Conservation (phyloP, 2,888 invertebrate genomes). For the Willowsia nigromaculata region DNA sequence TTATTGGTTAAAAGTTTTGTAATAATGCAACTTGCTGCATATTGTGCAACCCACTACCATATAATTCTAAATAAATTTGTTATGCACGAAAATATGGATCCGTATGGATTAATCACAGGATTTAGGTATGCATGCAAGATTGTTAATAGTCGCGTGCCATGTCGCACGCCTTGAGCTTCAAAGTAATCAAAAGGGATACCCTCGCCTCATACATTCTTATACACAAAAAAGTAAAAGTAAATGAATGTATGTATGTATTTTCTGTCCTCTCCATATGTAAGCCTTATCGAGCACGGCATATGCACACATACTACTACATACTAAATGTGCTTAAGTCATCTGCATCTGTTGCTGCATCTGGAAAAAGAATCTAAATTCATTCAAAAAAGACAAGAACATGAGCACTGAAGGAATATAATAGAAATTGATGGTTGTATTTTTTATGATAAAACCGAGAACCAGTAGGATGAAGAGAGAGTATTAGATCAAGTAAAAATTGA, state of each 20-base stretch:
- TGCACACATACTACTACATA: too few relatives aligned
- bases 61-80: not conserved
- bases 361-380: not conserved
- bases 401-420: not conserved
- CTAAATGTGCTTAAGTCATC: not conserved
- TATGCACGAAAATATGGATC: slow-evolving; percentile 11
- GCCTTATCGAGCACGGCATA: not conserved
- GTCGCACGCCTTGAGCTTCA: slow-evolving; percentile 68
- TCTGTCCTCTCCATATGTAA: not conserved
- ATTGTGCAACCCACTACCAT: not conserved
- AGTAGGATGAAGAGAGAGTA: not conserved
- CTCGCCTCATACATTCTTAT: not conserved
- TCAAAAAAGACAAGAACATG: slow-evolving; percentile 21
- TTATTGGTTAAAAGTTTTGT: not conserved
- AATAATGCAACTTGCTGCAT: not conserved
- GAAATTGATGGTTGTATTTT: slow-evolving; percentile 21
- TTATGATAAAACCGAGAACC: not conserved
- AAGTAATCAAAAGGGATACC: slow-evolving; percentile 4
- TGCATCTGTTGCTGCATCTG: slow-evolving; percentile 9
- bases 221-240: not conserved
- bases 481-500: slow-evolving; percentile 52
- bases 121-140: not conserved
- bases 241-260: not conserved
- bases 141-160: slow-evolving; percentile 64
- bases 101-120: not conserved